Evolutionary conservation across 2,888 invertebrate species (phyloP).

Genomic region (Scaptomyza polygonia): DNA sequence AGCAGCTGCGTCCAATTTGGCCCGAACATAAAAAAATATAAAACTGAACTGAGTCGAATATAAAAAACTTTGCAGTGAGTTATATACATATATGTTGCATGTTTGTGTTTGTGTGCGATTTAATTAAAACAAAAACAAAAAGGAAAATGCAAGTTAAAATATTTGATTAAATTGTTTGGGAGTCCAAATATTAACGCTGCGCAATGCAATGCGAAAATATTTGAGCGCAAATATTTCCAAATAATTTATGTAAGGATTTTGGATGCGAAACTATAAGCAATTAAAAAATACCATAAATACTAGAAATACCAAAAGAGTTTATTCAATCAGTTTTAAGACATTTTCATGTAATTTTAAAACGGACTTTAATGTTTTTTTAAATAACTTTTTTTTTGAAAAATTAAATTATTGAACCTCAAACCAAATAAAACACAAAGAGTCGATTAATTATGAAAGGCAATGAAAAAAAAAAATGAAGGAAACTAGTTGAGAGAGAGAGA

Average conservation of each 20-base stretch:
- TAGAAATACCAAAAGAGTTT: no score
- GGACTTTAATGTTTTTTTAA: no score
- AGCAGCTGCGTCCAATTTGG: conserved; percentile 3
- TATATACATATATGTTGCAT: conserved; percentile 2
- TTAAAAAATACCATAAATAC: no score
- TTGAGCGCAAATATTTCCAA: conserved; percentile 27
- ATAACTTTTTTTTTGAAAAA: no score
- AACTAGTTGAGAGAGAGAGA: no score
- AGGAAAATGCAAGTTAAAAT: conserved; percentile 63
- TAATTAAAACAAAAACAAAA: conserved; percentile 70
- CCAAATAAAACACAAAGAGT: conserved; percentile 48
- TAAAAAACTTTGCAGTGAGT: conserved; percentile 9
- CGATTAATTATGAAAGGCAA: conserved; percentile 63
- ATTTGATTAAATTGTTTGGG: conserved; percentile 63
- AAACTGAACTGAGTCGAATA: conserved; percentile 49
- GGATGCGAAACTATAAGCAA: no score
- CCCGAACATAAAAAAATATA: conserved; percentile 42
- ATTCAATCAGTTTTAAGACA: no score
- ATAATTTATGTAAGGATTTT: conserved; percentile 9
- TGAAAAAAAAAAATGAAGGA: no score
- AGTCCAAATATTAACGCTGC: conserved; percentile 52
- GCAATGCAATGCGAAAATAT: conserved; percentile 23
- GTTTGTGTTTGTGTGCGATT: conserved; percentile 29
- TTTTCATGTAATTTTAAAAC: no score
- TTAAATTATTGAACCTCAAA: no score